Base-by-base conservation (phyloP, 2,888 invertebrate species). In the Tenthredo scrophulariae region DNA sequence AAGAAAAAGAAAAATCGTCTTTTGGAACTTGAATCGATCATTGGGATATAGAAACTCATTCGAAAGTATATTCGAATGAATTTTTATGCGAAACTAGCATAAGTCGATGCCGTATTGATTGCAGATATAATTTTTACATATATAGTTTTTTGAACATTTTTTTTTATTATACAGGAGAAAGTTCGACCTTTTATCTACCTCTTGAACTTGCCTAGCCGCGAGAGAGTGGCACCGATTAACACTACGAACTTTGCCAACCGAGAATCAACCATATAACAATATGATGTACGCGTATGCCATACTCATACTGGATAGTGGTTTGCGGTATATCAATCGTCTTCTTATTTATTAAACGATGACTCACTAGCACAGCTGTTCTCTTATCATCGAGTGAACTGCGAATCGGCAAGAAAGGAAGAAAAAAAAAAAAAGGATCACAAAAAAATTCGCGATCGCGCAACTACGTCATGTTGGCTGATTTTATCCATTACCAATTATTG, bases 201-300 rank as follows among this genome's bases (percentile, higher is more conserved):
- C 33, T 77, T 74, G 77, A 77, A 77, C 77, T 77, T 77, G 54
- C 33, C 29, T n/a, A 37, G 6, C n/a, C 5, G 26, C n/a, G 54
- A 50, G 77, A 77, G 77, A 77, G 77, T 77, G 77, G 54, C 77
- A 50, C 54, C 46, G 46, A 77, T 77, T 54, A 54, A 77, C 77
- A 54, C 54, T 15, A 18, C 13, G 15, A 77, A 74, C 72, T 22
- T 43, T 62, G 22, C 10, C 26, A 26, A 58, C 58, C 5, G n/a
- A n/a, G 22, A 22, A 62, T 22, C 22, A 26, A 26, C 22, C 22
- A 10, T 62, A 62, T 2, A n/a, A 58, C 6, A 22, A n/a, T 22
- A 54, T 13, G 43, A 10, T 10, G 3, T 46, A 46, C 46, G 46
- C 29, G 29, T 33, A 33, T 33, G 33, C 33, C 33, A 33, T 33